These are phyloP conservation scores for Helostoma temminkii DNA, from an alignment of 2,797 vertebrate genomes.

Conservation along the genomic window DNA sequence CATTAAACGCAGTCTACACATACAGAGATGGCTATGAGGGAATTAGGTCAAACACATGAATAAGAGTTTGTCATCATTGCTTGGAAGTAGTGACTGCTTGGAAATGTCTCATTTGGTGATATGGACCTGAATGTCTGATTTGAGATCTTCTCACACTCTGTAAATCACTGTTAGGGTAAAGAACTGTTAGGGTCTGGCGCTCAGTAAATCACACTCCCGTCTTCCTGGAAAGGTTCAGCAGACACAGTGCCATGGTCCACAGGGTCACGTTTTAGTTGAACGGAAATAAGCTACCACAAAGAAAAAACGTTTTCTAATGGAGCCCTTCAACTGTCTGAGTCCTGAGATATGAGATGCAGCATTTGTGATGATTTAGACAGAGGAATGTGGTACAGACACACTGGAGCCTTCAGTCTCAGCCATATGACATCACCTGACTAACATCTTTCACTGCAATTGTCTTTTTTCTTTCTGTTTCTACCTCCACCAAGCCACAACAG, in stretches of 20 bases:
- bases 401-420: conserved; percentile 3
- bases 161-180: no score
- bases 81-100: conserved; percentile 10
- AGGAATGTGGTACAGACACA: conserved; percentile 12
- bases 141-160: conserved; percentile 47
- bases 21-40: conserved; percentile 29
- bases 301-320: neutral
- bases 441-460: neutral
- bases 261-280: conserved; percentile 31
- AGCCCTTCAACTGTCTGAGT: conserved; percentile 4
- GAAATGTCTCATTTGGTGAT: conserved; percentile 40
- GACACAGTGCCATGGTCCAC: conserved; percentile 50
- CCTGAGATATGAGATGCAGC: conserved; percentile 3
- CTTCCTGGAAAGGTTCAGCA: conserved; percentile 30
- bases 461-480: neutral
- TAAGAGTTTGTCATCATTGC: conserved; percentile 41
- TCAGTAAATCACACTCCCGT: conserved; percentile 52
- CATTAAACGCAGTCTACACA: conserved; percentile 56
- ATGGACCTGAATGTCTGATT: conserved; percentile 42
- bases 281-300: conserved; percentile 15
- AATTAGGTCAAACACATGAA: conserved; percentile 45
- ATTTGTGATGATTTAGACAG: conserved; percentile 7
- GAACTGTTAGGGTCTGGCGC: conserved; percentile 44
- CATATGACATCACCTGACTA: neutral
- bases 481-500: neutral